Conservation (phyloP, 1,140 invertebrate genomes). For the Pectinophora gossypiella region DNA sequence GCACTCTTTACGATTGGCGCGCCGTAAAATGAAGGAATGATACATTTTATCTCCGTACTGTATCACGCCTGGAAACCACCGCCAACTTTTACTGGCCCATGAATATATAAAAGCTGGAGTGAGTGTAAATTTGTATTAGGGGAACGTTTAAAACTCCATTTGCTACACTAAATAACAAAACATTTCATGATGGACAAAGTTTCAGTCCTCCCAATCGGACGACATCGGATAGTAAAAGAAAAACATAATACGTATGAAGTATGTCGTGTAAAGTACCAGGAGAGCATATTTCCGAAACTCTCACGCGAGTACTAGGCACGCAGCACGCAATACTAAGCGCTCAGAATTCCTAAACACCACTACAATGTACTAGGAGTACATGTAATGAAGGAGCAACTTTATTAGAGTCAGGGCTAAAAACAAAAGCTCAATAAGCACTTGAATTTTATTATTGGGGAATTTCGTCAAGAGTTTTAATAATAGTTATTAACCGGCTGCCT, state of each 20-base stretch:
- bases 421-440: slow-evolving; percentile 24
- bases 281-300: slow-evolving; percentile 2
- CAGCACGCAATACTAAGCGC: background rate
- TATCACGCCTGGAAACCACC: slow-evolving; percentile 21
- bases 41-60: slow-evolving; percentile 54
- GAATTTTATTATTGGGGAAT: slow-evolving; percentile 48
- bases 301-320: background rate
- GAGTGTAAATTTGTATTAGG: background rate
- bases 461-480: slow-evolving; percentile 57
- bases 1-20: slow-evolving; percentile 68
- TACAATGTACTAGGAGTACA: background rate
- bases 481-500: slow-evolving; percentile 63
- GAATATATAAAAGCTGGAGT: background rate
- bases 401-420: slow-evolving; percentile 2
- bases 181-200: no score
- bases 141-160: background rate
- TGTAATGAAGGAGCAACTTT: background rate
- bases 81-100: slow-evolving; percentile 9
- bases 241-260: no score
- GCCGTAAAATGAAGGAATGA: slow-evolving; percentile 63
- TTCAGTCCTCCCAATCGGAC: no score
- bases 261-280: slow-evolving; percentile 10
- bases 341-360: background rate
- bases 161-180: background rate
- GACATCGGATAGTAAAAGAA: no score